These are phyloP conservation scores for Artemia franciscana DNA, from an alignment of 1,140 invertebrate genomes.

Conservation along the genomic window DNA sequence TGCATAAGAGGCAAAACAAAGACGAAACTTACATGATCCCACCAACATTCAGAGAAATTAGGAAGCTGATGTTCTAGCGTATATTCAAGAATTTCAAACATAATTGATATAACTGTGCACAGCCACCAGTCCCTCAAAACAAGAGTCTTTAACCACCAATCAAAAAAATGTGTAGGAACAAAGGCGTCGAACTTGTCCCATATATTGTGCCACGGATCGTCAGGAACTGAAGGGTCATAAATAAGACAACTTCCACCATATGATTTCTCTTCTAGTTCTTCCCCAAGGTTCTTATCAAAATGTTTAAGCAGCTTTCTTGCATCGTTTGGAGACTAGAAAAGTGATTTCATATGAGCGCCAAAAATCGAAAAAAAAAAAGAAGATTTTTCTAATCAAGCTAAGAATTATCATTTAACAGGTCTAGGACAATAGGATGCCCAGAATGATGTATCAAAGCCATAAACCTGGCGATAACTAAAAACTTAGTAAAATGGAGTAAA, in stretches of 20 bases:
- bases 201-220: conserved; percentile 31
- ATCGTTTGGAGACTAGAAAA: conserved; percentile 24
- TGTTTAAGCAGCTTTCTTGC: conserved; percentile 26
- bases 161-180: conserved; percentile 33
- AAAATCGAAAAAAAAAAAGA: too few species aligned
- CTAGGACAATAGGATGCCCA: too few species aligned
- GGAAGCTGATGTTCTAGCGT: conserved; percentile 35
- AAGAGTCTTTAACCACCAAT: conserved; percentile 33
- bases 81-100: conserved; percentile 35
- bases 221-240: conserved; percentile 24
- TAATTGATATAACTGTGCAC: conserved; percentile 31
- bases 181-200: conserved; percentile 34
- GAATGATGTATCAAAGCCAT: too few species aligned
- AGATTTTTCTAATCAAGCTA: too few species aligned
- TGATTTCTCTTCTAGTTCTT: conserved; percentile 27
- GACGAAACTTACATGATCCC: conserved; percentile 30
- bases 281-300: conserved; percentile 28
- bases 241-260: conserved; percentile 32
- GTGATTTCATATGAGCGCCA: too few species aligned
- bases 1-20: too few species aligned
- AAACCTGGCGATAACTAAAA: too few species aligned
- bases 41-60: conserved; percentile 38
- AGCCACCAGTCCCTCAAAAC: conserved; percentile 35
- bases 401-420: too few species aligned
- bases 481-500: too few species aligned